Evolutionary conservation across 2,888 invertebrate species (phyloP), one percentile per base, ranked within the genome.

Genomic region (Adineta ricciae): DNA sequence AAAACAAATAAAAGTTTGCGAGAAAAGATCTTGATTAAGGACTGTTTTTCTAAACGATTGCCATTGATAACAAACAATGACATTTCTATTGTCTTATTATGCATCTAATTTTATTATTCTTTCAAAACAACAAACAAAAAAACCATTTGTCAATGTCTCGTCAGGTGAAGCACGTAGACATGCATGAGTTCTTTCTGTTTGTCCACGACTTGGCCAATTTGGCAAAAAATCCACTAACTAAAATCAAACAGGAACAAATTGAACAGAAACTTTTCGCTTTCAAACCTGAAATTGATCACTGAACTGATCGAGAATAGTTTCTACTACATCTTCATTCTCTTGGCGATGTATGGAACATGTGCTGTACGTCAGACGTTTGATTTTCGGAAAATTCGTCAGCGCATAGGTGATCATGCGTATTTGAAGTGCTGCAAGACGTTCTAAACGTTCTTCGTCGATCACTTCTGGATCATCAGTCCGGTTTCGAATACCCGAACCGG

Each of bases 291-390:
- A 91, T 72, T 87, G 86, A 4, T 87, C 88, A 7, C 86, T 78
- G 73, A 88, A 88, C 41, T 92, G 91, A 86, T 92, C 91, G 19
- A 94, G 91, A 8, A 94, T 93, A 88, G 94, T 94, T 24, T 93
- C 92, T 1, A 96, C 93, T 0, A 99, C 97, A 87, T 93, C 92
- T 91, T 99, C 99, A 89, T 99, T 99, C 91, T 90, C 91, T 91
- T 95, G 94, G 0, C 93, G 93, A 89, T 94, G 93, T 19, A 96
- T 88, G 0, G 98, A 99, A 89, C 99, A 99, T 0, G 99, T 99
- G 64, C 97, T 98, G 90, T 99, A 99, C 5, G 97, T 94, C 27
- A 99, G 93, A 85, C 94, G 92, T 89, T 95, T 94, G 0, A 93
- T 95, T 86, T 93, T 93, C 0, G 96, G 95, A 90, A 96, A 97